phyloP scores from a whole-genome alignment of 2,888 invertebrate genomes.

The Parnassius smintheus region DNA sequence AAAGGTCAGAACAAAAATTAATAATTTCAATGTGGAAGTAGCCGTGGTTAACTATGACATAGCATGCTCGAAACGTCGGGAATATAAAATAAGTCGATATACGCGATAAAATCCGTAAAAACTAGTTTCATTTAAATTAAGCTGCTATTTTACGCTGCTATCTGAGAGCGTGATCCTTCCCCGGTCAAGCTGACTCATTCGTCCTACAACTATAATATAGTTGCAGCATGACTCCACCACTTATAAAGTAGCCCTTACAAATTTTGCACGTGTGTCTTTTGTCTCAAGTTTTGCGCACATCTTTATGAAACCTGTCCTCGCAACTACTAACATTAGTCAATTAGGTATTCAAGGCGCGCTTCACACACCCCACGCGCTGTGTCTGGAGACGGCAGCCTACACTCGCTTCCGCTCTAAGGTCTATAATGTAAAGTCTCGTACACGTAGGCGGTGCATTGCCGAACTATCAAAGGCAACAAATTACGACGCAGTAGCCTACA shows the following conservation, averaged over 20 bases:
- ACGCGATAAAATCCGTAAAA: too few species aligned
- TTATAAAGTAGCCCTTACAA: constrained; percentile 65
- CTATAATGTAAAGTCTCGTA: constrained; percentile 26
- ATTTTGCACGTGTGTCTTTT: constrained; percentile 69
- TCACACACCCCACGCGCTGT: constrained; percentile 58
- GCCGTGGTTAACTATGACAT: too few species aligned
- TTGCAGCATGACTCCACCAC: too few species aligned
- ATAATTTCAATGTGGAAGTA: too few species aligned
- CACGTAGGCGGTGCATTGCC: constrained; percentile 18
- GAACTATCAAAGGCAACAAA: constrained; percentile 18
- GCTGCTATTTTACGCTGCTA: too few species aligned
- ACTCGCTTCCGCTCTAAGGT: constrained; percentile 36
- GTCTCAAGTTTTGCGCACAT: constrained; percentile 73
- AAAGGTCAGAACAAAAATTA: too few species aligned
- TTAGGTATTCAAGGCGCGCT: constrained; percentile 78
- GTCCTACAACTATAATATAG: too few species aligned
- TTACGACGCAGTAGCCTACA: constrained; percentile 6
- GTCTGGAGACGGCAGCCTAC: constrained; percentile 54
- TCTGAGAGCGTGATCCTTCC: too few species aligned
- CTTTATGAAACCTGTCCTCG: constrained; percentile 71
- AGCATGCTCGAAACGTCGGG: too few species aligned
- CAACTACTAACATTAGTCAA: constrained; percentile 77
- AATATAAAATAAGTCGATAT: too few species aligned
- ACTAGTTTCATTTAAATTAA: too few species aligned
- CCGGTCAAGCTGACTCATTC: too few species aligned